Base-by-base conservation (phyloP, 2,888 invertebrate species). In the Acleris holmiana region DNA sequence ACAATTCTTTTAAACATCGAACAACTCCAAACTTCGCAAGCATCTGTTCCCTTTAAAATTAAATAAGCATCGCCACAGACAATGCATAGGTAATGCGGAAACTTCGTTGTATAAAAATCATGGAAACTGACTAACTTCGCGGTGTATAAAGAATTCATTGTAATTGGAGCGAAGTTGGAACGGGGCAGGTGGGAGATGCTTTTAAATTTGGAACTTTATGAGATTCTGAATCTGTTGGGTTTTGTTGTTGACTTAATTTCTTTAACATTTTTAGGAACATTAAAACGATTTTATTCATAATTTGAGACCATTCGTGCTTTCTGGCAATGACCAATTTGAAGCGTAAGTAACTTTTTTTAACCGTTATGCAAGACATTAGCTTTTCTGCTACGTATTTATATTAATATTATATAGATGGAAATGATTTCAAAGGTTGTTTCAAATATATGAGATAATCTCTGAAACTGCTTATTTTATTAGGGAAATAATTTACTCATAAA, bases 51-150 rank as follows among this genome's bases (percentile, higher is more conserved):
- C 67, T 74, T 76, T 79, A 79, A 85, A 85, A 88, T 89, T 85
- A 87, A 88, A 88, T 82, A 86, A 86, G 80, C 78, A 79, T 76
- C 71, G 49, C 41, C 63, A 55, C 69, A 83, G 83, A 89, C 89
- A 90, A 88, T 88, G 89, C 89, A 91, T 89, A 89, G 86, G 83
- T 87, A 88, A 91, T 88, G 86, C 74, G 67, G 67, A 74, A 88
- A 89, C 83, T 89, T 89, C 69, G 80, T 81, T 76, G 85, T 88
- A 91, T 91, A 89, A 91, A 90, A 91, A 91, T 91, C 90, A 91
- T 89, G 88, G 79, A 80, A 83, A 84, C 82, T 76, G 80, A 69
- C 72, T 74, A 85, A 88, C 78, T 89, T 84, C 67, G 74, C 80
- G 80, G 82, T 68, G 80, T 82, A 88, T 90, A 85, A 89, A 91